Percentiles rank a stretch among this genome's conserved stretches.
phyloP scores from a whole-genome alignment of 2,888 invertebrate genomes.

The Pristionchus exspectatus region DNA sequence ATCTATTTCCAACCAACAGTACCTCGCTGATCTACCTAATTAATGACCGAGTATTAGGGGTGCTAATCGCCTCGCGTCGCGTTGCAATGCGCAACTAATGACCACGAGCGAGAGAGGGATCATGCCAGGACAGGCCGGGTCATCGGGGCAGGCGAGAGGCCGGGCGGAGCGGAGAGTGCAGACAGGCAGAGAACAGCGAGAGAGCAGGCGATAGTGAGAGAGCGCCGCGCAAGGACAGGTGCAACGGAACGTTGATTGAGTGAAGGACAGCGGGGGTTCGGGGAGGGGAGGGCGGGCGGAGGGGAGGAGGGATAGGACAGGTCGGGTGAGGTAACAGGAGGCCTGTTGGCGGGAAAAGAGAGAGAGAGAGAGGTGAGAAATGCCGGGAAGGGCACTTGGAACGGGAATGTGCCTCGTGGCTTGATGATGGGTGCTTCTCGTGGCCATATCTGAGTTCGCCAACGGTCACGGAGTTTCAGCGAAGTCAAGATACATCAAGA shows the following conservation, averaged over 20 bases:
- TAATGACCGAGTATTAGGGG: background rate
- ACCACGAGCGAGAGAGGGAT: background rate
- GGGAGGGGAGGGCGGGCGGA: slow-evolving; percentile 51
- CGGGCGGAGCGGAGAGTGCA: background rate
- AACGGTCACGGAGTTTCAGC: no score
- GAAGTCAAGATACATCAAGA: no score
- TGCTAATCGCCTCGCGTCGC: background rate
- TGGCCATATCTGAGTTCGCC: background rate
- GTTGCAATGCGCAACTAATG: background rate
- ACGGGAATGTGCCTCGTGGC: background rate
- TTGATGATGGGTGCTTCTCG: background rate
- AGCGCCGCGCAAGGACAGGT: slow-evolving; percentile 60
- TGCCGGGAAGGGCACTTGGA: background rate
- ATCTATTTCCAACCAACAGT: no score
- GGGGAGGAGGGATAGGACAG: background rate
- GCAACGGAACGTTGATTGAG: slow-evolving; percentile 51
- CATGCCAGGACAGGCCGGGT: background rate
- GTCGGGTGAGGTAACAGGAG: slow-evolving; percentile 6
- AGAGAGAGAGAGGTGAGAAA: slow-evolving; percentile 49
- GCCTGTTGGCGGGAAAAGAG: slow-evolving; percentile 48
- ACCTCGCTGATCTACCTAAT: background rate
- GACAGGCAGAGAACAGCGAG: slow-evolving; percentile 34
- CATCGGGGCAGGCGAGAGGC: slow-evolving; percentile 56
- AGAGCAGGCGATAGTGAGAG: slow-evolving; percentile 51
- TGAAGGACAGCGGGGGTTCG: slow-evolving; percentile 54